phyloP scores from a whole-genome alignment of 2,113 vertebrate species.

The Cyprinodon variegatus region DNA sequence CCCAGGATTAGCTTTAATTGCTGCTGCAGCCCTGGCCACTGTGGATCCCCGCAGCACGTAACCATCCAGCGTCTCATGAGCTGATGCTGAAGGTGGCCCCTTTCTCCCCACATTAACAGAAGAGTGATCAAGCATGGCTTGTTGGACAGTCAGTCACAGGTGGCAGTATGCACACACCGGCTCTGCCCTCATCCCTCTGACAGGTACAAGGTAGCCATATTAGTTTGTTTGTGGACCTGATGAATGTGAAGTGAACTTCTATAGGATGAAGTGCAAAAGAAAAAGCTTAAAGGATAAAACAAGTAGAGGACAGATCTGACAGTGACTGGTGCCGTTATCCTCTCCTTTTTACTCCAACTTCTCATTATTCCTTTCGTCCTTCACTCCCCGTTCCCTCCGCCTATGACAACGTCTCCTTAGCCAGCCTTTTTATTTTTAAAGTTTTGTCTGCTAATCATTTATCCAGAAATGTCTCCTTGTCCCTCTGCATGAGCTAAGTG shows the following conservation, averaged over 20 bases:
- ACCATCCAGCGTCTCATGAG: conserved; percentile 51
- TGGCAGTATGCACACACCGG: conserved; percentile 63
- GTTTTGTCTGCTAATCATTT: conserved; percentile 21
- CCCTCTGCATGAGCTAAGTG: conserved; percentile 1
- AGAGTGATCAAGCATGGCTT: conserved; percentile 58
- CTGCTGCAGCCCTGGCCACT: conserved; percentile 46
- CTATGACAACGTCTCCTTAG: conserved; percentile 28
- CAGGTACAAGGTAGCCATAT: conserved; percentile 58
- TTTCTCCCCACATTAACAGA: conserved; percentile 20
- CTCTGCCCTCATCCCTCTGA: conserved; percentile 63
- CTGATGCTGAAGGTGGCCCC: conserved; percentile 26
- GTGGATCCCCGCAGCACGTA: conserved; percentile 42
- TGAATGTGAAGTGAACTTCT: not conserved
- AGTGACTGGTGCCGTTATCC: not conserved
- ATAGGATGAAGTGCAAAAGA: not conserved
- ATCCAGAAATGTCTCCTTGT: conserved; percentile 17
- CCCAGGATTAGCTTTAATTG: conserved; percentile 62
- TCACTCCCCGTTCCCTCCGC: not conserved
- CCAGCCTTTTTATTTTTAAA: not conserved
- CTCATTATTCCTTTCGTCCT: not conserved
- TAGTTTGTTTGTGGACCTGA: not conserved
- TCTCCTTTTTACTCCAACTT: not conserved
- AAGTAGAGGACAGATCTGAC: not conserved
- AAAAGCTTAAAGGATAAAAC: not conserved
- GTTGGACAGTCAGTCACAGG: conserved; percentile 62